phyloP scores from a whole-genome alignment of 1,140 invertebrate genomes.

The Olivierus martensii region DNA sequence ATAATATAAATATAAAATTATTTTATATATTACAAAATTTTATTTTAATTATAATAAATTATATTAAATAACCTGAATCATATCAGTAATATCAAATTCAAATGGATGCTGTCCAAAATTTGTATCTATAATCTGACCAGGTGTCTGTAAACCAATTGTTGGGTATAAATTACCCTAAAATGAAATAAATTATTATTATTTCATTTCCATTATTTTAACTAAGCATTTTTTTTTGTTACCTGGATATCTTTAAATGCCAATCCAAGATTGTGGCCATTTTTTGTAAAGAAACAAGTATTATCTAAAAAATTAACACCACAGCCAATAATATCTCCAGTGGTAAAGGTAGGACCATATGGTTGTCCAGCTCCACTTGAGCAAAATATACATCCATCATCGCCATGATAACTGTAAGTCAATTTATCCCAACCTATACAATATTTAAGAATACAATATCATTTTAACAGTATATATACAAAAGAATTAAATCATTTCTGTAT shows the following conservation, averaged over 20 bases:
- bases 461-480: no score
- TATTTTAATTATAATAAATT: no score
- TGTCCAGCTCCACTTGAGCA: slow-evolving; percentile 91
- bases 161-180: slow-evolving; percentile 47
- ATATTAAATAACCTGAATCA: no score
- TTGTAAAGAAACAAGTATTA: slow-evolving; percentile 97
- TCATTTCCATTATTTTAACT: no score
- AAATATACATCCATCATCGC: slow-evolving; percentile 97
- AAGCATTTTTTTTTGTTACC: no score
- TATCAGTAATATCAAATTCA: slow-evolving; percentile 72
- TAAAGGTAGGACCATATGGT: slow-evolving; percentile 97
- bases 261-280: slow-evolving; percentile 94
- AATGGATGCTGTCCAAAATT: slow-evolving; percentile 98
- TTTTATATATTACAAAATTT: no score
- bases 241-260: slow-evolving; percentile 87
- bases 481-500: no score
- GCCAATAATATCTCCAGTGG: slow-evolving; percentile 87
- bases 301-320: slow-evolving; percentile 96
- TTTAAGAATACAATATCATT: no score
- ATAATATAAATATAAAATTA: no score
- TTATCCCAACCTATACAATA: slow-evolving; percentile 67
- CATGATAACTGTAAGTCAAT: slow-evolving; percentile 97
- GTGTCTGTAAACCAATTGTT: slow-evolving; percentile 96
- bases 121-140: slow-evolving; percentile 91
- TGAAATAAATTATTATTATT: neutral